Evolutionary conservation across 2,797 vertebrate genomes (phyloP), one percentile per base, ranked within the genome.

Genomic region (Anguilla marmorata): DNA sequence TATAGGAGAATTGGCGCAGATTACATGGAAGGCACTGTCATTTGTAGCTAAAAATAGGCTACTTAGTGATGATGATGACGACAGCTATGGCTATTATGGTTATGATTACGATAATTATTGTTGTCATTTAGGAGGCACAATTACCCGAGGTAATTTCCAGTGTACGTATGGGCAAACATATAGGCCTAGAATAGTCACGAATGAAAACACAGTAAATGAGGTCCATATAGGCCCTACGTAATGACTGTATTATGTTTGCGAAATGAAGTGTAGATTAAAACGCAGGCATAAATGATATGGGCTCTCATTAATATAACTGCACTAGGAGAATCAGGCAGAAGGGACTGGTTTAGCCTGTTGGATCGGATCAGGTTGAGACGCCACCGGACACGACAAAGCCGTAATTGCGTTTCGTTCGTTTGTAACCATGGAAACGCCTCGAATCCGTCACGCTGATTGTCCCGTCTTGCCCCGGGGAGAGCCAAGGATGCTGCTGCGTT

Each of bases 331-430:
- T 24, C 4, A 50, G 0, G 50, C n/a, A 56, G 19, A 16, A 19
- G 21, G 69, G 33, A 60, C 52, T 80, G 50, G 50, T 45, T n/a
- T 60, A 86, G 37, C 0, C 37, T 3, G 3, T 85, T 56, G n/a
- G 84, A 86, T 45, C 82, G 52, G 85, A 41, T 27, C 21, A 80
- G 63, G 52, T 21, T 86, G 84, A 85, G 91, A 88, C 86, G 12
- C 16, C 88, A 58, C 52, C 12, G 58, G 66, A 84, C 87, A 85
- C 24, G 52, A 92, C 86, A 90, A 89, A 66, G 56, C 79, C 89
- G 87, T 91, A 89, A 92, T 91, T 91, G 60, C 60, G 85, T 91
- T 92, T 89, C 0, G 84, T 88, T 88, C 86, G 85, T 88, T 85
- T 84, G 80, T 88, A 88, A 88, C 91, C 91, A 89, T 84, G 76